Conservation (phyloP, 1,140 invertebrate genomes). For the Vanessa tameamea region DNA sequence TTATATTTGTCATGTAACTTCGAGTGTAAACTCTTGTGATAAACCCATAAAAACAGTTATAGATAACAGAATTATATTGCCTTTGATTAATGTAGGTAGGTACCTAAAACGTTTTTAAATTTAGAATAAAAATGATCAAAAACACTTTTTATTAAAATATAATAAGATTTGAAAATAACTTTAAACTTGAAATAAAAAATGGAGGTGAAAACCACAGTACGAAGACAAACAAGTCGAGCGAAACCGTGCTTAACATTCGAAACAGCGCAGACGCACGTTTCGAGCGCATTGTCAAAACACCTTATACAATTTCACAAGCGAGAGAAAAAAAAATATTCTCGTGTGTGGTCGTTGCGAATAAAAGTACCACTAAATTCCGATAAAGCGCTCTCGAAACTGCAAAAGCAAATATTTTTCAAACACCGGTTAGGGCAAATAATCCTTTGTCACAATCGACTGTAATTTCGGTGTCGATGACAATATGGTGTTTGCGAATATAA, state of each 20-base stretch:
- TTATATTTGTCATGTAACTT: too few relatives aligned
- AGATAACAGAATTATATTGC: not conserved
- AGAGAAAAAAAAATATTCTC: conserved; percentile 44
- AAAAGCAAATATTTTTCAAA: conserved; percentile 77
- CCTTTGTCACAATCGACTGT: conserved; percentile 67
- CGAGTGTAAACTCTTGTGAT: too few relatives aligned
- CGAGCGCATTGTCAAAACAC: conserved; percentile 73
- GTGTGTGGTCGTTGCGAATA: conserved; percentile 73
- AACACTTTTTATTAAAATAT: too few relatives aligned
- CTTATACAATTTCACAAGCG: conserved; percentile 70
- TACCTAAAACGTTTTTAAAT: too few relatives aligned
- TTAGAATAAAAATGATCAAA: too few relatives aligned
- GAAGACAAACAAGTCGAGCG: conserved; percentile 56
- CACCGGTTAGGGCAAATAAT: conserved; percentile 56
- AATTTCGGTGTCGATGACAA: conserved; percentile 75
- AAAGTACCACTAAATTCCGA: conserved; percentile 58
- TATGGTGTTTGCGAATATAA: conserved; percentile 44
- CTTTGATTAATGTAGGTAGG: not conserved
- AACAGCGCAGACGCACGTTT: conserved; percentile 66
- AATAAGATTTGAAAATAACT: not conserved
- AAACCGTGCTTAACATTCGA: conserved; percentile 72
- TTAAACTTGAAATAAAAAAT: not conserved
- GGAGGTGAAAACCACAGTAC: conserved; percentile 35
- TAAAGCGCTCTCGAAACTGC: conserved; percentile 60
- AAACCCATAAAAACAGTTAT: too few relatives aligned